These are phyloP conservation scores for Latheticus oryzae DNA, from an alignment of 2,888 invertebrate genomes.

Conservation along the genomic window DNA sequence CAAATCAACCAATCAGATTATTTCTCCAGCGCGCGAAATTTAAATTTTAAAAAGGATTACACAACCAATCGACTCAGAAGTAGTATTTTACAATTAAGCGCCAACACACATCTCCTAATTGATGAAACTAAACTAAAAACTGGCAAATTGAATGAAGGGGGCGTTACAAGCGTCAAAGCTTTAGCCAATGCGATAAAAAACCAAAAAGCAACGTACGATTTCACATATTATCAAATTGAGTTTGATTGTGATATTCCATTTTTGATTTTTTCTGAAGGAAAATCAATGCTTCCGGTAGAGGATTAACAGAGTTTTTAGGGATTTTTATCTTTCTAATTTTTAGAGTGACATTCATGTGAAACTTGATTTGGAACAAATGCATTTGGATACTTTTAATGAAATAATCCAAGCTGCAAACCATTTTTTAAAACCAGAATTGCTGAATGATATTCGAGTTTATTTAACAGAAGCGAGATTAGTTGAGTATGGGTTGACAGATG, in stretches of 20 bases:
- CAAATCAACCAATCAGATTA: no score
- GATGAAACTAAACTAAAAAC: slow-evolving; percentile 86
- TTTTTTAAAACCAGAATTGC: slow-evolving; percentile 76
- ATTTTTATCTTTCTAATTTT: no score
- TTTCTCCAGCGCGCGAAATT: no score
- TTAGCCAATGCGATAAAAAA: slow-evolving; percentile 77
- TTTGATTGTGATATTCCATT: slow-evolving; percentile 85
- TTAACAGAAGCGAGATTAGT: slow-evolving; percentile 73
- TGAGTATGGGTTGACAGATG: slow-evolving; percentile 75
- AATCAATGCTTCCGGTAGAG: slow-evolving; percentile 85
- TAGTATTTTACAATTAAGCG: slow-evolving; percentile 84
- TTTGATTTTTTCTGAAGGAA: slow-evolving; percentile 86
- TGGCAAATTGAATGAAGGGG: slow-evolving; percentile 79
- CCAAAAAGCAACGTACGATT: slow-evolving; percentile 88
- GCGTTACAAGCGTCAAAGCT: slow-evolving; percentile 79
- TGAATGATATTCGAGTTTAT: slow-evolving; percentile 77
- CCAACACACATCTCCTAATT: slow-evolving; percentile 83
- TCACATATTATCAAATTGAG: slow-evolving; percentile 81
- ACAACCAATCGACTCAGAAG: slow-evolving; percentile 84
- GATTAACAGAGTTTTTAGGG: no score
- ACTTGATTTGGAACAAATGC: slow-evolving; percentile 71
- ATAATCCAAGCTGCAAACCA: slow-evolving; percentile 77
- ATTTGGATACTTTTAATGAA: slow-evolving; percentile 72
- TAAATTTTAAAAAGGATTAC: slow-evolving; percentile 85
- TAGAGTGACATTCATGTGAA: slow-evolving; percentile 77